These are phyloP conservation scores for Aporophyla nigra DNA, from an alignment of 2,888 invertebrate species.

Conservation along the genomic window DNA sequence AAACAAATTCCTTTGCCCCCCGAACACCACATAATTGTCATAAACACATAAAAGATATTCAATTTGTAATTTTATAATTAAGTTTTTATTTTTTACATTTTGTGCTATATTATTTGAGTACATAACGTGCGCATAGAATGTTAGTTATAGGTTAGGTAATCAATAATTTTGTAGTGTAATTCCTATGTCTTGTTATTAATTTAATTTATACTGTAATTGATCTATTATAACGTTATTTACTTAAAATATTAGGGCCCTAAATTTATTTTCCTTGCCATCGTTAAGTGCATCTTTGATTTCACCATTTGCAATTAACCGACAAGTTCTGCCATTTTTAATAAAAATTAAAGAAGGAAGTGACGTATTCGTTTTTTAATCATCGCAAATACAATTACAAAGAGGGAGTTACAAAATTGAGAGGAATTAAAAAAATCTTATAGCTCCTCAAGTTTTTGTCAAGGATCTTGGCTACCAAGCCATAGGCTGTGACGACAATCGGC, in stretches of 20 bases:
- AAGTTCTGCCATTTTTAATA: slow-evolving; percentile 12
- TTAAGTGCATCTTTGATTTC: slow-evolving; percentile 11
- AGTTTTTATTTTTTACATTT: slow-evolving; percentile 22
- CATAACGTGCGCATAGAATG: slow-evolving; percentile 68
- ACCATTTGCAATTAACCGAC: slow-evolving; percentile 19
- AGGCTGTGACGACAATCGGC: too few species aligned
- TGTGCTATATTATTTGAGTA: slow-evolving; percentile 36
- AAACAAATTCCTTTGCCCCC: background rate
- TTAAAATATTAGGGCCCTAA: slow-evolving; percentile 5
- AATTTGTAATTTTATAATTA: background rate
- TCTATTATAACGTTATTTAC: slow-evolving; percentile 11
- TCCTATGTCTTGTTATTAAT: slow-evolving; percentile 43
- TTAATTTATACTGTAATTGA: slow-evolving; percentile 34
- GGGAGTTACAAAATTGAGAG: background rate
- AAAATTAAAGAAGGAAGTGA: slow-evolving; percentile 10
- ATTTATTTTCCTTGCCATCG: background rate
- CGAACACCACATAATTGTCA: background rate
- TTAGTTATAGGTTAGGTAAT: slow-evolving; percentile 56
- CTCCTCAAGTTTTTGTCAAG: too few species aligned
- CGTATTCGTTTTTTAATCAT: slow-evolving; percentile 15
- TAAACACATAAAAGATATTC: slow-evolving; percentile 16
- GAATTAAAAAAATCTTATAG: background rate
- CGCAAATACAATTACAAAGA: background rate
- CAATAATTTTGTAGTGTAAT: slow-evolving; percentile 47
- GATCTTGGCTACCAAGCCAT: too few species aligned